A percentile compares a stretch with the other conserved stretches of the same genome.
Evolutionary conservation across 2,113 vertebrate species (phyloP).

Genomic region (Mastomys coucha): DNA sequence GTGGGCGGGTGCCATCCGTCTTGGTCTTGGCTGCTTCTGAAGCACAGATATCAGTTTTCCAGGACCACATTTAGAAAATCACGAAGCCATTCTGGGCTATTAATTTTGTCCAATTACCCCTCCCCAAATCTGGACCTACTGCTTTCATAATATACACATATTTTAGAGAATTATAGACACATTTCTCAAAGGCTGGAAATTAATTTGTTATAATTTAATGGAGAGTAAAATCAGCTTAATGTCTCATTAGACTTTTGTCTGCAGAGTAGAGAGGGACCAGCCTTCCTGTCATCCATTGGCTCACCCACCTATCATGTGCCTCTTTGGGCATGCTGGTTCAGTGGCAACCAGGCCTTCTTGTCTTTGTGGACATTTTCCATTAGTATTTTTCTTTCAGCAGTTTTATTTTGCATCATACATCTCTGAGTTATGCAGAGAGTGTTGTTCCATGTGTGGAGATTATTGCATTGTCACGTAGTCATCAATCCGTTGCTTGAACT

Average conservation of each 20-base stretch:
- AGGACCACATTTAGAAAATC: constrained; percentile 27
- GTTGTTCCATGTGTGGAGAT: not conserved
- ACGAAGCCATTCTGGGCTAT: not conserved
- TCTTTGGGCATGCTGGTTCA: not conserved
- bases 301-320: not conserved
- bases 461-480: not conserved
- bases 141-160: not conserved
- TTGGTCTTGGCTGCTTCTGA: not conserved
- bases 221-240: not conserved
- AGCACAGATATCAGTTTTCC: not conserved
- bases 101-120: constrained; percentile 53
- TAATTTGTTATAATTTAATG: constrained; percentile 51
- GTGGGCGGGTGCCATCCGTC: not conserved
- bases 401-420: not conserved
- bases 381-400: not conserved
- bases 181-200: constrained; percentile 43
- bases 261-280: not conserved
- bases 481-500: not conserved
- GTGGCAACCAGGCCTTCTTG: no score
- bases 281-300: not conserved
- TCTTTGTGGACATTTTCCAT: not conserved
- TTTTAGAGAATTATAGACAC: constrained; percentile 29
- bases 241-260: constrained; percentile 17
- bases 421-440: not conserved
- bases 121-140: constrained; percentile 10